phyloP scores from a whole-genome alignment of 2,113 vertebrate genomes.

The Rana temporaria region DNA sequence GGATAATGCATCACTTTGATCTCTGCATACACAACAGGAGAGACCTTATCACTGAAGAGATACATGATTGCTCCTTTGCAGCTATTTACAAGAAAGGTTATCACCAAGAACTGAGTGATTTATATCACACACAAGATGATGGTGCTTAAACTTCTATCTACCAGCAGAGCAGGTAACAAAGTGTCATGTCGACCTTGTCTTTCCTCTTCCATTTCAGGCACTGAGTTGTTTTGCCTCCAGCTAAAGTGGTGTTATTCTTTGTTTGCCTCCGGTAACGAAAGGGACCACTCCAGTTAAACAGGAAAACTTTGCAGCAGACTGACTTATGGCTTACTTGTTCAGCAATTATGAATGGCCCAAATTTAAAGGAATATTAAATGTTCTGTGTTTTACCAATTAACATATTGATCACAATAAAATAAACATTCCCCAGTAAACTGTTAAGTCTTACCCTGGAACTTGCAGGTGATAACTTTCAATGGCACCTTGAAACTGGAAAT shows the following conservation, averaged over 20 bases:
- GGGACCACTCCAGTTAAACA: too few species aligned
- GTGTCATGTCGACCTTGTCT: not conserved
- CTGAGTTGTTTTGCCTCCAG: not conserved
- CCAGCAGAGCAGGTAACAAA: not conserved
- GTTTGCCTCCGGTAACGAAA: too few species aligned
- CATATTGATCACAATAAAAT: too few species aligned
- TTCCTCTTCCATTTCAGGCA: not conserved
- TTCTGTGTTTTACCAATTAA: too few species aligned
- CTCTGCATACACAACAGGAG: not conserved
- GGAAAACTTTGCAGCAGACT: too few species aligned
- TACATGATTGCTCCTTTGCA: not conserved
- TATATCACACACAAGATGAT: not conserved
- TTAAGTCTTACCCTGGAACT: too few species aligned
- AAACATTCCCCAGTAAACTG: too few species aligned
- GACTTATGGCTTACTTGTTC: too few species aligned
- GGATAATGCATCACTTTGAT: slow-evolving; percentile 11
- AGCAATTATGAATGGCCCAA: too few species aligned
- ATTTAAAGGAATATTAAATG: too few species aligned
- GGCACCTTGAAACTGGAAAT: too few species aligned
- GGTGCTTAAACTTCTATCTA: slow-evolving; percentile 1
- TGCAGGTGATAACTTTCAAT: too few species aligned
- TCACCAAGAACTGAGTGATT: slow-evolving; percentile 21
- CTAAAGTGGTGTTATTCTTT: not conserved
- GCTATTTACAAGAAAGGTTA: slow-evolving; percentile 13
- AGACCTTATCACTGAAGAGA: slow-evolving; percentile 6